These are phyloP conservation scores for Hemiscyllium ocellatum DNA, from an alignment of 2,113 vertebrate genomes.

Conservation along the genomic window DNA sequence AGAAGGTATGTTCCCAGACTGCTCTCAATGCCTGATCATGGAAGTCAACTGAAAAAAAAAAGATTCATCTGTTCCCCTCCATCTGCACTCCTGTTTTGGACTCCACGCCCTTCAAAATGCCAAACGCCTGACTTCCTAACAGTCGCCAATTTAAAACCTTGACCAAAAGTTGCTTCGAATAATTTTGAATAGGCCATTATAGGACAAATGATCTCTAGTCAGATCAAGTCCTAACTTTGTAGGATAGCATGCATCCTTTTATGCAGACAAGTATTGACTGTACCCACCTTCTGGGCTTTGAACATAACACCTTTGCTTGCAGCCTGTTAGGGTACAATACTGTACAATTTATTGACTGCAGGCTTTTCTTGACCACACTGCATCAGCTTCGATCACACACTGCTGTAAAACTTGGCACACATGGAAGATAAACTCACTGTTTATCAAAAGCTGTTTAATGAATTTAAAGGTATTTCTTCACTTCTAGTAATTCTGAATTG, in stretches of 20 bases:
- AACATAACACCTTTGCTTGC: not conserved
- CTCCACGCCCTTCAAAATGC: not conserved
- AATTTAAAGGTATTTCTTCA: not conserved
- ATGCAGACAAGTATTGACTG: not conserved
- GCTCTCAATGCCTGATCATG: not conserved
- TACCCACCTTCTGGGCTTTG: not conserved
- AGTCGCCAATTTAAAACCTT: not conserved
- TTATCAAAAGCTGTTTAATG: not conserved
- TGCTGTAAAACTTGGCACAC: not conserved
- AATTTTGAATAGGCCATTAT: not conserved
- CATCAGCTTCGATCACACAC: not conserved
- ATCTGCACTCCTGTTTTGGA: not conserved
- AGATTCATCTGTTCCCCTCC: not conserved
- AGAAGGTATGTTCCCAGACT: not conserved
- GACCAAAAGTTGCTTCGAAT: not conserved
- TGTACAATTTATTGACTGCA: not conserved
- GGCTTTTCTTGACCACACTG: not conserved
- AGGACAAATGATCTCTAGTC: not conserved
- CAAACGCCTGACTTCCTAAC: not conserved
- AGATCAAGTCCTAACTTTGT: not conserved
- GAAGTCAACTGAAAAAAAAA: not conserved
- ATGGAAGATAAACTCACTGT: not conserved
- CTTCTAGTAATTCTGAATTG: not conserved
- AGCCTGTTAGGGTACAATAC: not conserved
- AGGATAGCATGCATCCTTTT: not conserved